Evolutionary conservation across 2,888 invertebrate species (phyloP).

Genomic region (Drosophila paracracens): DNA sequence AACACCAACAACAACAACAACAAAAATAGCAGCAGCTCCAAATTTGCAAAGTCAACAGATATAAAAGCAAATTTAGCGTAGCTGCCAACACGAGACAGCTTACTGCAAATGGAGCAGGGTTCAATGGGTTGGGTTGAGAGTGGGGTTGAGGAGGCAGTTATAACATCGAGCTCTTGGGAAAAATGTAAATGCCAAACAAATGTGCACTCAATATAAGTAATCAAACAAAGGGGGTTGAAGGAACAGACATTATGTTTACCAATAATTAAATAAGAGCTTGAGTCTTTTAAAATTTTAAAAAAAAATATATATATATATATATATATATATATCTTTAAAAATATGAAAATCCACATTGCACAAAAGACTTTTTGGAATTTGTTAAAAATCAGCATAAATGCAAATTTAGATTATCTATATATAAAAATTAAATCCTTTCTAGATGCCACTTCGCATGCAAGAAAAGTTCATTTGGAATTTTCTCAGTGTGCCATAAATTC

Average conservation of each 20-base stretch:
- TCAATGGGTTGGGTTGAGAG: not conserved
- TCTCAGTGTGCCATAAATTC: not conserved
- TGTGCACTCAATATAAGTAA: constrained; percentile 1
- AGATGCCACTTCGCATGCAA: not conserved
- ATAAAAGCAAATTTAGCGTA: constrained; percentile 53
- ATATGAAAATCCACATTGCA: not conserved
- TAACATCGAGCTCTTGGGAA: not conserved
- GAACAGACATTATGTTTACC: not conserved
- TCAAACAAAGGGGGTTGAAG: not conserved
- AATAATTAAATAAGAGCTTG: not conserved
- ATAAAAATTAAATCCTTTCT: not conserved
- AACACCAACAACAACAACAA: constrained; percentile 16
- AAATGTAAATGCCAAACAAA: constrained; percentile 4
- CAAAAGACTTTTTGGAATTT: not conserved
- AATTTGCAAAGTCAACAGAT: constrained; percentile 57
- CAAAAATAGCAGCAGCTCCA: constrained; percentile 27
- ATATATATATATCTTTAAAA: not conserved
- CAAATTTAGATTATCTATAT: not conserved
- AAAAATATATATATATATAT: not conserved
- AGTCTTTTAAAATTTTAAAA: not conserved
- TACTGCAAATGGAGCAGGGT: constrained; percentile 36
- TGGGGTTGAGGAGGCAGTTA: not conserved
- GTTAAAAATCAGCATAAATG: not conserved
- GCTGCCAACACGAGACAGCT: constrained; percentile 65
- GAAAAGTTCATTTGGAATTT: not conserved